A percentile compares a stretch with the other conserved stretches of the same genome.
Evolutionary conservation across 2,113 vertebrate genomes (phyloP).

Genomic region (Opisthocomus hoazin): DNA sequence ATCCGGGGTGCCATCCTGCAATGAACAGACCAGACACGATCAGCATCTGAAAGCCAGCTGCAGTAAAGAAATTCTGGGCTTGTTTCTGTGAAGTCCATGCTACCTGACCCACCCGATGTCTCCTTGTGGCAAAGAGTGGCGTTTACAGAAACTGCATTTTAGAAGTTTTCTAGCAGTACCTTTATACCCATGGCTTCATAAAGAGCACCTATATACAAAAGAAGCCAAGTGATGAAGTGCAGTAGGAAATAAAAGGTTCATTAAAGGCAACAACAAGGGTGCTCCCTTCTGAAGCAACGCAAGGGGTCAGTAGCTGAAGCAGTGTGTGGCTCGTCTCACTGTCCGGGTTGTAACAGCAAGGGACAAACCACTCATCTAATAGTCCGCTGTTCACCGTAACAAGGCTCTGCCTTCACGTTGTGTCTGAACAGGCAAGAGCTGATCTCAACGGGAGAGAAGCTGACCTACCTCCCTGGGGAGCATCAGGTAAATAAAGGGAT

Average conservation of each 20-base stretch:
- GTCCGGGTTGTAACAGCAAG: not conserved
- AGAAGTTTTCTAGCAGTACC: not conserved
- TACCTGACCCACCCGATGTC: not conserved
- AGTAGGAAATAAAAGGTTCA: not conserved
- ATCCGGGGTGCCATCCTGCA: conserved; percentile 79
- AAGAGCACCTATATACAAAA: not conserved
- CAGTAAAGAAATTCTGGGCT: not conserved
- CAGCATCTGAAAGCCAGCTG: not conserved
- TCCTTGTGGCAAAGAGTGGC: not conserved
- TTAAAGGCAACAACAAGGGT: not conserved
- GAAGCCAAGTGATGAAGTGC: not conserved
- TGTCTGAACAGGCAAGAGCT: not conserved
- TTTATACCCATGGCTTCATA: not conserved
- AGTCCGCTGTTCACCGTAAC: not conserved
- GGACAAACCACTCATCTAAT: not conserved
- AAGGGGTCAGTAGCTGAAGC: not conserved
- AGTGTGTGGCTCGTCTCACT: fast-evolving
- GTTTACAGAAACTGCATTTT: not conserved
- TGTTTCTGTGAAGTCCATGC: not conserved
- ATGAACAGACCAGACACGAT: not conserved
- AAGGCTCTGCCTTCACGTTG: not conserved
- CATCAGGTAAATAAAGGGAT: fast-evolving
- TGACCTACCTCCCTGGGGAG: not conserved
- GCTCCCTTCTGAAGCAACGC: not conserved
- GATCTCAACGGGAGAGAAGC: not conserved